Base-by-base conservation (phyloP, 2,888 invertebrate species). In the Sminthurides aquaticus region DNA sequence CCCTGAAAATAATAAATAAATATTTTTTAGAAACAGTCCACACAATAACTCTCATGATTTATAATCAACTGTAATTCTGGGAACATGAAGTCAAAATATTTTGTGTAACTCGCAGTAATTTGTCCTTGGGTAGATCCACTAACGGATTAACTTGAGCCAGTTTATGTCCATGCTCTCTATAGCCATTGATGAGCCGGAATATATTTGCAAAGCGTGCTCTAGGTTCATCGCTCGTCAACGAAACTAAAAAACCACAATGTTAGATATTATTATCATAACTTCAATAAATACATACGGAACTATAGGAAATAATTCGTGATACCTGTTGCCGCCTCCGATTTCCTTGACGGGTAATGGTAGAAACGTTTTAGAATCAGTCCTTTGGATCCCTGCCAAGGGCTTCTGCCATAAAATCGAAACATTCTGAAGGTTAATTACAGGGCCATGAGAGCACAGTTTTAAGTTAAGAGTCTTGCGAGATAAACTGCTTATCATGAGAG, bases 101-200 rank as follows among this genome's bases (percentile, higher is more conserved):
- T 43, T 43, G 18, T 43, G 43, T 20, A 20, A 52, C 18, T 22
- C 20, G 20, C 52, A n/a, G 26, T 15, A 60, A 49, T 59, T 64
- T 52, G 15, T 52, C 18, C 5, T 8, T 5, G 5, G 52, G 79
- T 69, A 78, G 82, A 72, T 86, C 83, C 69, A 86, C 82, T 25
- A 94, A 85, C 66, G 93, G 91, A 81, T 95, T 88, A 67, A 91
- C 82, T 57, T 83, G 79, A 18, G 93, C 91, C 77, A 83, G 83
- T 77, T 87, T 86, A 78, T 95, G 94, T 15, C 89, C 94, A 79
- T 90, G 84, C 68, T 86, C 84, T 71, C 92, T 85, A 78, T 89
- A 94, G 0, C 91, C 91, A 62, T 85, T 84, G 26, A 93, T 86
- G 74, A 91, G 82, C 75, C 88, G 81, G 76, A 83, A 85, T 11